Conservation (phyloP, 2,888 invertebrate genomes). For the Siphonodentalium dalli region DNA sequence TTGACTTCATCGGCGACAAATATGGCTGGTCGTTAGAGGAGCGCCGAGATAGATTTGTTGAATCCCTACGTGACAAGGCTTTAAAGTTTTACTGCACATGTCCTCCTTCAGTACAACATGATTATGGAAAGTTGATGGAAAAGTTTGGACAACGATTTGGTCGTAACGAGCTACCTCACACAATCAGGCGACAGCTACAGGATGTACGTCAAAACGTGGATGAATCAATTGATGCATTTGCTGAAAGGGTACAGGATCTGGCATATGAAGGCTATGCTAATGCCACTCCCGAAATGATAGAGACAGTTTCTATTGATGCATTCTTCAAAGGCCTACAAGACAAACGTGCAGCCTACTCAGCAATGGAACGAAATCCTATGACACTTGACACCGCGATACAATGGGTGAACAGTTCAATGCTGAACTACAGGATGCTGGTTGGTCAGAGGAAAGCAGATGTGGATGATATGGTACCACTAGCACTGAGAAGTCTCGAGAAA, state of each 20-base stretch:
- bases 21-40: slow-evolving; percentile 1
- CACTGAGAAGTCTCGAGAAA: no score
- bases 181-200: slow-evolving; percentile 10
- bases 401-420: no score
- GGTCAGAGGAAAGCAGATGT: no score
- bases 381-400: no score
- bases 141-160: slow-evolving; percentile 11
- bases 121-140: not conserved
- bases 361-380: no score
- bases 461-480: no score
- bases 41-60: slow-evolving; percentile 5
- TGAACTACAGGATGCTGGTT: no score
- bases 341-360: no score
- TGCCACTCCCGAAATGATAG: no score
- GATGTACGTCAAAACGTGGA: slow-evolving; percentile 1
- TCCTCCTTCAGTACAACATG: not conserved
- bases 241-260: slow-evolving; percentile 10
- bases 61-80: slow-evolving; percentile 11
- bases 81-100: slow-evolving; percentile 4
- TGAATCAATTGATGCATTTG: slow-evolving; percentile 9
- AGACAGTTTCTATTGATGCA: no score
- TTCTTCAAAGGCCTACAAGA: no score
- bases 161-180: slow-evolving; percentile 1
- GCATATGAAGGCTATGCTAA: slow-evolving; percentile 10
- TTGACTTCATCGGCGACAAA: not conserved